These are phyloP conservation scores for Stegostoma tigrinum DNA, from an alignment of 2,113 vertebrate species.

Conservation along the genomic window DNA sequence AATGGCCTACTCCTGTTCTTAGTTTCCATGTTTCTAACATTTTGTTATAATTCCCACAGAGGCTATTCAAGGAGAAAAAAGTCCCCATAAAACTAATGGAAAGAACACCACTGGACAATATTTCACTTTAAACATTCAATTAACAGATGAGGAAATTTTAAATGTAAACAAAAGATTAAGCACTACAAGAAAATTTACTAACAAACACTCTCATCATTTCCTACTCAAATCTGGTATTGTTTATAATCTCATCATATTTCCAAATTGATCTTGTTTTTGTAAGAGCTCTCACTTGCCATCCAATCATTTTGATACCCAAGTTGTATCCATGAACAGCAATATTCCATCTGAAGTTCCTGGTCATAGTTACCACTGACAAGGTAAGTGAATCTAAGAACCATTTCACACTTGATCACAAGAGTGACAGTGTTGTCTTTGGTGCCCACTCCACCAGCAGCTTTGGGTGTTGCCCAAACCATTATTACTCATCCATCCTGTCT, in stretches of 20 bases:
- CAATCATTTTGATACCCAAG: background rate
- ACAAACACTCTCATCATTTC: background rate
- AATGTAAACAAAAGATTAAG: background rate
- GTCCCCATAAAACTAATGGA: background rate
- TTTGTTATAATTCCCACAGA: background rate
- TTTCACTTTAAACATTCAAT: background rate
- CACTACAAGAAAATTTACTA: background rate
- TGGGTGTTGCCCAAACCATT: background rate
- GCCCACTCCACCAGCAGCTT: background rate
- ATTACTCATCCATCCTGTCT: background rate
- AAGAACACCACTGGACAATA: background rate
- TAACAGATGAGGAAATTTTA: background rate
- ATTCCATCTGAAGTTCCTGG: background rate
- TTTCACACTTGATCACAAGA: background rate
- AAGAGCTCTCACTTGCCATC: background rate
- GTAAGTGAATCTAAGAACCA: background rate
- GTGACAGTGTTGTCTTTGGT: background rate
- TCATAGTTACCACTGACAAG: background rate
- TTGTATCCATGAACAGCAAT: background rate
- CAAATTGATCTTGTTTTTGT: background rate
- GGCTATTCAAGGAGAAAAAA: background rate
- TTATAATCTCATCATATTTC: background rate
- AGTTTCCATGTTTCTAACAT: too few relatives aligned
- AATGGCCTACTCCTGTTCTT: too few relatives aligned
- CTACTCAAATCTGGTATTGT: background rate